Evolutionary conservation across 2,797 vertebrate genomes (phyloP).

Genomic region (Lates japonicus): DNA sequence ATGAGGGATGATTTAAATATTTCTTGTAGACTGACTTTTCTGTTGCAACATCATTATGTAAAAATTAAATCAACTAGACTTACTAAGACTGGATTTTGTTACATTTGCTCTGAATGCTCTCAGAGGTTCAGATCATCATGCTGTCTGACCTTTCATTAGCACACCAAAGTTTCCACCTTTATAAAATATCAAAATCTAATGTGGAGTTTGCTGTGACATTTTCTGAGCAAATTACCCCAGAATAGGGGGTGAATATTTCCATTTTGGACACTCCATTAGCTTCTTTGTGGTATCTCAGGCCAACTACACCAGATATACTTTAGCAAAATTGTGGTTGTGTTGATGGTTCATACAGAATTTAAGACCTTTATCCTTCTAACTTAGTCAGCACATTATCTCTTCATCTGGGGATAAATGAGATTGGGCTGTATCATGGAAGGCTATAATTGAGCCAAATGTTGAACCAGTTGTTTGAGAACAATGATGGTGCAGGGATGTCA

Average conservation of each 20-base stretch:
- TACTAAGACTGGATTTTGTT: neutral
- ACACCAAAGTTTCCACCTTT: neutral
- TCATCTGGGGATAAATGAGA: too few species aligned
- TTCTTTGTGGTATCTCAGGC: neutral
- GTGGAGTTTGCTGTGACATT: neutral
- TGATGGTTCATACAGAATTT: neutral
- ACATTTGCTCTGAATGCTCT: neutral
- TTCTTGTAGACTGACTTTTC: neutral
- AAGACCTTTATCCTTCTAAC: neutral
- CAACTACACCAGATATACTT: neutral
- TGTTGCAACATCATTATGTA: neutral
- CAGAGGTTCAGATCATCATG: neutral
- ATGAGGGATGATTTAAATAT: too few species aligned
- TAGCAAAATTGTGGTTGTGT: neutral
- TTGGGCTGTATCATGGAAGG: too few species aligned
- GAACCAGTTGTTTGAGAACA: too few species aligned
- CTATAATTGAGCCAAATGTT: too few species aligned
- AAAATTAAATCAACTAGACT: neutral
- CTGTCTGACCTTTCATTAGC: neutral
- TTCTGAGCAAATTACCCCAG: neutral
- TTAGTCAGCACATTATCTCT: neutral
- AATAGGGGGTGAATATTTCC: neutral
- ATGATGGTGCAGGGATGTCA: too few species aligned
- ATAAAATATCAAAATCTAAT: neutral
- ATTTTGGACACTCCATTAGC: neutral